Percentiles rank a stretch among this genome's conserved stretches.
These are phyloP conservation scores for Ophion costatus DNA, from an alignment of 2,888 invertebrate species.

Conservation along the genomic window DNA sequence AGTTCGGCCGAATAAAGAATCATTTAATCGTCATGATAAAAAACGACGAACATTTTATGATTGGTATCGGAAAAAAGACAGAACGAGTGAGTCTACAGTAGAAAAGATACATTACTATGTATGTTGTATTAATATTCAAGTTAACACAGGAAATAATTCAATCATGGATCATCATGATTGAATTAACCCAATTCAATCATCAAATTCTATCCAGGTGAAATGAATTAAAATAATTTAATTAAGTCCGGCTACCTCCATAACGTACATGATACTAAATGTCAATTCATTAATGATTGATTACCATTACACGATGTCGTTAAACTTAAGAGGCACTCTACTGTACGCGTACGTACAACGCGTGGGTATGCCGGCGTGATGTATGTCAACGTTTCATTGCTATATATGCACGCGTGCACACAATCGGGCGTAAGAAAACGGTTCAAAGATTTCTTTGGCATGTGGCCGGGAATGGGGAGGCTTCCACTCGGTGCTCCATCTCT, in stretches of 20 bases:
- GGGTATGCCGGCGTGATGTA: background rate
- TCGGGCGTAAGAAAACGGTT: conserved; percentile 39
- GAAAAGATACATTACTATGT: no score
- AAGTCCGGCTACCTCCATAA: no score
- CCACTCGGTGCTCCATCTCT: conserved; percentile 9
- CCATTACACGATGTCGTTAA: background rate
- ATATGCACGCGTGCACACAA: conserved; percentile 10
- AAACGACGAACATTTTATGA: background rate
- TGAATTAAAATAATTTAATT: no score
- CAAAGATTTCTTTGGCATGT: conserved; percentile 57
- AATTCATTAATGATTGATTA: background rate
- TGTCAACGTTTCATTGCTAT: conserved; percentile 1
- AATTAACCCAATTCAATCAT: no score
- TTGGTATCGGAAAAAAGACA: background rate
- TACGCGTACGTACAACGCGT: background rate
- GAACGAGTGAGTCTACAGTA: no score
- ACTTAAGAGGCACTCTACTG: background rate
- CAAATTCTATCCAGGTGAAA: no score
- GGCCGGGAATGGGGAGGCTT: conserved; percentile 32
- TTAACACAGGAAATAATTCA: no score
- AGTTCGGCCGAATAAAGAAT: no score
- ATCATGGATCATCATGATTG: no score
- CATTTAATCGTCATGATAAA: background rate
- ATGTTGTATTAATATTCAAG: no score
- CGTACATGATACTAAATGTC: no score